Base-by-base conservation (phyloP, 30 jellyfish, hydroid and myxozoan genomes). In the Hydractinia echinata region DNA sequence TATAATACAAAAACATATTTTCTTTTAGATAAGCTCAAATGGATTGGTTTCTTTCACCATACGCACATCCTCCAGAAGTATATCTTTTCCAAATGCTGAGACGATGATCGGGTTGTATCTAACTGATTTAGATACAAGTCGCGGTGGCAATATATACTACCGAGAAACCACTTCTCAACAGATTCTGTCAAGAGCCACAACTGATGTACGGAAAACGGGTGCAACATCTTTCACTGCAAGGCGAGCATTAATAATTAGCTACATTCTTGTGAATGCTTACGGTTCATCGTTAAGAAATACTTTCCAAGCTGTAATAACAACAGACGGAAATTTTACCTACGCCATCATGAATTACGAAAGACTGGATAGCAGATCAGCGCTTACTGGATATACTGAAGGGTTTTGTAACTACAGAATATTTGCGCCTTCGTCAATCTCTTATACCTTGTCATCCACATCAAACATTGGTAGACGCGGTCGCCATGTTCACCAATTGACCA, bases 331-430 rank as follows among this genome's bases (percentile, higher is more conserved):
- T 13, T 7, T 64, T 7, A 64, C 74, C 39, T 64, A n/a, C 39
- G 74, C 74, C 7, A 64, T 64, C 39, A 8, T 64, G 16, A 64
- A 64, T 64, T 64, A 64, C 74, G 51, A 64, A 64, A 44, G 74
- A 7, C 39, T 64, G 39, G 16, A 13, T 13, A 44, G 18, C 7
- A 13, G 19, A 64, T 64, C 74, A 9, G 19, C 39, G 10, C 9
- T 6, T 64, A 51, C 39, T 64, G 74, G 74, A 64, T 64, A 64
- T 64, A n/a, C 74, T 13, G 74, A 64, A 64, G 39, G 8, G 39
- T 6, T 7, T n/a, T 64, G 74, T 64, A 64, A 64, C 39, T 64
- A 6, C 18, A 64, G 74, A 64, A 44, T 44, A n/a, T 64, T 64
- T 64, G 74, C 51, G 5, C 7, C 74, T 6, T 64, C 74, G 18